These are phyloP conservation scores for Parochlus steinenii DNA, from an alignment of 2,888 invertebrate genomes.

Conservation along the genomic window DNA sequence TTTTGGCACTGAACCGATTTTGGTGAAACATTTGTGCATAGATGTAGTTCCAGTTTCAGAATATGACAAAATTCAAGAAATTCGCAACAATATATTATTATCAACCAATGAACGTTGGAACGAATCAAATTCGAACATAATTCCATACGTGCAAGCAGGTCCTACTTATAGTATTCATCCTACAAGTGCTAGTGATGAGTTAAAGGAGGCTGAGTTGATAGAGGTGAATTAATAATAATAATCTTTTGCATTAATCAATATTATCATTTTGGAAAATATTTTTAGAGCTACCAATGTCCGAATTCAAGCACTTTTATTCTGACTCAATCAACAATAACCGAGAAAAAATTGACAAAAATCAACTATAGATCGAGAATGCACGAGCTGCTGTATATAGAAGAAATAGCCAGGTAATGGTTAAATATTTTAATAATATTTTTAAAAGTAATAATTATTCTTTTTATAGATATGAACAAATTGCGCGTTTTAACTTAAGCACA, in stretches of 20 bases:
- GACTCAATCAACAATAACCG: slow-evolving; percentile 48
- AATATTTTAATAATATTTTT: no score
- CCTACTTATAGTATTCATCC: slow-evolving; percentile 32
- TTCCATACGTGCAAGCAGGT: slow-evolving; percentile 37
- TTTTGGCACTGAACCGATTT: slow-evolving; percentile 45
- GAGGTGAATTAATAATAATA: no score
- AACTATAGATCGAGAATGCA: slow-evolving; percentile 61
- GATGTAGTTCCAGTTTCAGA: slow-evolving; percentile 58
- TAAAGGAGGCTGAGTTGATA: slow-evolving; percentile 37
- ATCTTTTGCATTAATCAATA: no score
- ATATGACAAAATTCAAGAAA: slow-evolving; percentile 42
- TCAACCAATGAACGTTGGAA: slow-evolving; percentile 47
- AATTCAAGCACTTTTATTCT: slow-evolving; percentile 45
- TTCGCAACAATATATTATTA: slow-evolving; percentile 42
- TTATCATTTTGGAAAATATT: no score
- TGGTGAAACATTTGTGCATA: slow-evolving; percentile 52
- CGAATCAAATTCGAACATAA: slow-evolving; percentile 34
- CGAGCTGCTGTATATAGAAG: slow-evolving; percentile 57
- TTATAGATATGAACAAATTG: slow-evolving; percentile 44
- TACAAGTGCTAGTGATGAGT: slow-evolving; percentile 29
- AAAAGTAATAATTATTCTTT: slow-evolving; percentile 20
- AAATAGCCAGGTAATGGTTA: slow-evolving; percentile 65
- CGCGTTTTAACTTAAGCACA: slow-evolving; percentile 49
- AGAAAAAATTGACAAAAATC: slow-evolving; percentile 41
- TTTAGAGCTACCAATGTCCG: slow-evolving; percentile 48